These are phyloP conservation scores for Trachops cirrhosus DNA, from an alignment of 2,797 vertebrate genomes.

Conservation along the genomic window DNA sequence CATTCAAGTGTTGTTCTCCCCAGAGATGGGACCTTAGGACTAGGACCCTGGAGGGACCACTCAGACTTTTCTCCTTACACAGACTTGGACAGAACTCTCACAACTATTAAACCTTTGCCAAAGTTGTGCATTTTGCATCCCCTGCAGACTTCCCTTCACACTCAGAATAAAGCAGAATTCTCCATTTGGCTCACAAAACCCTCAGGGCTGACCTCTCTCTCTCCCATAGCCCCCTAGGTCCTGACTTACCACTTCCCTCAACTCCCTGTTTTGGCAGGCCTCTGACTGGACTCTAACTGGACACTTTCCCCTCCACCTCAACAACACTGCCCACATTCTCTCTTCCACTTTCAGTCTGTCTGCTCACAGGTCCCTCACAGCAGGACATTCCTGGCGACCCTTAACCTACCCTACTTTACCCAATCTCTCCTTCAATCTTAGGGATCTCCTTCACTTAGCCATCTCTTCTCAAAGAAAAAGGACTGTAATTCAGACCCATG, in stretches of 20 bases:
- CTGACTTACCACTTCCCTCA: no score
- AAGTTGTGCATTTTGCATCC: background rate
- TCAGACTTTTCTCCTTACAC: background rate
- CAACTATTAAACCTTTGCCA: background rate
- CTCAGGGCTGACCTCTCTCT: rapidly evolving
- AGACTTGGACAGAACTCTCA: background rate
- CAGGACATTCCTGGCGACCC: background rate
- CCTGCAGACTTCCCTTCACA: background rate
- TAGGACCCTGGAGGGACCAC: background rate
- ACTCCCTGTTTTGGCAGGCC: background rate
- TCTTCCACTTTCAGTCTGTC: background rate
- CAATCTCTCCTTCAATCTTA: background rate
- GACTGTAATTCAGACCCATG: background rate
- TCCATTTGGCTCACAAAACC: background rate
- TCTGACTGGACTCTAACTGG: background rate
- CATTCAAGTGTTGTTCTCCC: background rate
- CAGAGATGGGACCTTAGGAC: background rate
- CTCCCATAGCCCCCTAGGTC: background rate
- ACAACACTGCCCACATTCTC: background rate
- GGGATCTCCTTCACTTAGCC: no score
- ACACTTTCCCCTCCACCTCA: background rate
- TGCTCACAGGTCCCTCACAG: background rate
- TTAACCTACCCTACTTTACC: no score
- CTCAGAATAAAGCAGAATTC: background rate
- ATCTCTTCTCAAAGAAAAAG: background rate